phyloP scores from a whole-genome alignment of 2,113 vertebrate genomes.

The Morone chrysops region DNA sequence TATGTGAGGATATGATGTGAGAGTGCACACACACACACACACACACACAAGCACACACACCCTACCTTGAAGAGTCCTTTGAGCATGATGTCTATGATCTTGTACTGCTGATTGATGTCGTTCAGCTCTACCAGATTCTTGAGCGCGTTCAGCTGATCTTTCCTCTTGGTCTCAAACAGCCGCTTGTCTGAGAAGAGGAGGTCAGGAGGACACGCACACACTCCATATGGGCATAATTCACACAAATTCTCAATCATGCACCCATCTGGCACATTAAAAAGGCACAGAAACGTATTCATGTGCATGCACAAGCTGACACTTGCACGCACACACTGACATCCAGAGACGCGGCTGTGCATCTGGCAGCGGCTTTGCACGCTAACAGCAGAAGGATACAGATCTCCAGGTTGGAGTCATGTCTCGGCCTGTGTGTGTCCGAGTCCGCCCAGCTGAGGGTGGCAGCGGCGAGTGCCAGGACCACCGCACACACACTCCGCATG shows the following conservation, averaged over 20 bases:
- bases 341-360: not conserved
- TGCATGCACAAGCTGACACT: not conserved
- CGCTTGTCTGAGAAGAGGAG: constrained; percentile 89
- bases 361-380: not conserved
- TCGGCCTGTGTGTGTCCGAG: constrained; percentile 80
- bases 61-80: constrained; percentile 97
- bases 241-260: constrained; percentile 10
- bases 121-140: constrained; percentile 97
- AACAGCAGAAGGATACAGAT: constrained; percentile 92
- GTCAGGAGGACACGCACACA: constrained; percentile 65
- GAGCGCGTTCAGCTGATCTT: constrained; percentile 95
- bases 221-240: constrained; percentile 3
- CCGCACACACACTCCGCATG: constrained; percentile 80
- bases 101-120: constrained; percentile 98
- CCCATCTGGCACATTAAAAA: constrained; percentile 19
- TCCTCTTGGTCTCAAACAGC: constrained; percentile 96
- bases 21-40: constrained; percentile 8
- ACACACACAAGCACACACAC: constrained; percentile 17
- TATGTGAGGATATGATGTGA: not conserved
- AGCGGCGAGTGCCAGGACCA: constrained; percentile 81
- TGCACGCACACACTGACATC: too few relatives aligned
- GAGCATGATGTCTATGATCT: constrained; percentile 99
- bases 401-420: constrained; percentile 90
- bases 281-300: not conserved
- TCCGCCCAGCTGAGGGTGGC: constrained; percentile 76